These are phyloP conservation scores for Vanessa tameamea DNA, from an alignment of 1,140 invertebrate genomes.

Conservation along the genomic window DNA sequence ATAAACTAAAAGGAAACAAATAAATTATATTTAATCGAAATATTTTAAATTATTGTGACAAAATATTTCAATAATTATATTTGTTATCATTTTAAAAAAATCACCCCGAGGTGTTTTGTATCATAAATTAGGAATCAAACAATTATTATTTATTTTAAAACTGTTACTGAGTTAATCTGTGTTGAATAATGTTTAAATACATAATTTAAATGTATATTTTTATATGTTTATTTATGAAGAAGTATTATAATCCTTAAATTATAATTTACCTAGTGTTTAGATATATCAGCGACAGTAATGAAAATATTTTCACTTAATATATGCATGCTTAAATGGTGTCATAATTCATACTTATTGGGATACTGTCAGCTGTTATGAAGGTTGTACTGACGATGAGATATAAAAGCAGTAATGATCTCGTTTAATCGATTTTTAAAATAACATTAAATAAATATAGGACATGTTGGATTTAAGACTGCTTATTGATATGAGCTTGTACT, in stretches of 20 bases:
- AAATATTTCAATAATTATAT: constrained; percentile 19
- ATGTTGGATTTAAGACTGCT: constrained; percentile 36
- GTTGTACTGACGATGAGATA: constrained; percentile 24
- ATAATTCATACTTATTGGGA: constrained; percentile 28
- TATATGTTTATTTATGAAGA: constrained; percentile 74
- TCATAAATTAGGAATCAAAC: constrained; percentile 51
- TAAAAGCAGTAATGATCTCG: constrained; percentile 39
- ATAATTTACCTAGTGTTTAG: constrained; percentile 43
- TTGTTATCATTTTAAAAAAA: constrained; percentile 26
- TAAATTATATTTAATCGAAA: constrained; percentile 26
- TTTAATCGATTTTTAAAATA: constrained; percentile 31
- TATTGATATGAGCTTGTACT: constrained; percentile 24
- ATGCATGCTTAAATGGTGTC: constrained; percentile 28
- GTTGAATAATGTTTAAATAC: constrained; percentile 70
- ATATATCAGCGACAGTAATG: constrained; percentile 37
- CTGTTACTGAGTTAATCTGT: constrained; percentile 69
- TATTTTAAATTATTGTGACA: constrained; percentile 15
- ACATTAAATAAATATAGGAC: constrained; percentile 33
- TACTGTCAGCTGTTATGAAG: constrained; percentile 35
- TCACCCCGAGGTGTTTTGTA: constrained; percentile 46
- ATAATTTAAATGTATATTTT: constrained; percentile 76
- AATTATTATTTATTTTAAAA: constrained; percentile 66
- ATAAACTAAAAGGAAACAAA: constrained; percentile 36
- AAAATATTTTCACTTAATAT: constrained; percentile 16
- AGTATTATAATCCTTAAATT: constrained; percentile 64